phyloP scores from a whole-genome alignment of 1,140 invertebrate genomes.

The Pantala flavescens region DNA sequence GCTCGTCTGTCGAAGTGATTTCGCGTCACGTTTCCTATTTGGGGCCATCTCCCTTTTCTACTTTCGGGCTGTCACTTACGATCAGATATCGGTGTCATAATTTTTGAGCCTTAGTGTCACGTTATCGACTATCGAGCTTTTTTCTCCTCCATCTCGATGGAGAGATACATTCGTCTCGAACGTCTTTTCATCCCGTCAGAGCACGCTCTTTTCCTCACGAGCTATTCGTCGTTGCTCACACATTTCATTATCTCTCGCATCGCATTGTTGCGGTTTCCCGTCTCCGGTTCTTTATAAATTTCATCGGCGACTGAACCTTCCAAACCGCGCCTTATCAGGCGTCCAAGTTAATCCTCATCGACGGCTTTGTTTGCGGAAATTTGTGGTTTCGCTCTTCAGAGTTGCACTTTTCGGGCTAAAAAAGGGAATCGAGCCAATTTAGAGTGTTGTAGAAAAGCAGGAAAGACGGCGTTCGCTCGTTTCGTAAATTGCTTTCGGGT shows the following conservation, averaged over 20 bases:
- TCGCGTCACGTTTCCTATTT: background rate
- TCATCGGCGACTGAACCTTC: too few relatives aligned
- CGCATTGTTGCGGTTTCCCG: background rate
- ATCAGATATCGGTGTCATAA: constrained; percentile 9
- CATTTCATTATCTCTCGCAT: background rate
- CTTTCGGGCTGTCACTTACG: background rate
- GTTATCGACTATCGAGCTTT: too few relatives aligned
- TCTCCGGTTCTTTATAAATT: background rate
- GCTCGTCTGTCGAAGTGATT: background rate
- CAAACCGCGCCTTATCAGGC: too few relatives aligned
- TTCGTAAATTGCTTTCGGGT: too few relatives aligned
- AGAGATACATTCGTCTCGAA: background rate
- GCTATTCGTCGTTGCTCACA: background rate
- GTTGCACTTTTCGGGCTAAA: too few relatives aligned
- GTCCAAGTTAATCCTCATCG: too few relatives aligned
- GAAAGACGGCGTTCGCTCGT: too few relatives aligned
- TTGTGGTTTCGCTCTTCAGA: too few relatives aligned
- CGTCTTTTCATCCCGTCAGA: background rate
- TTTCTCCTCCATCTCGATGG: background rate
- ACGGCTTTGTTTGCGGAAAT: too few relatives aligned
- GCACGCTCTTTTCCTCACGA: background rate
- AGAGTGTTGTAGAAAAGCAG: too few relatives aligned
- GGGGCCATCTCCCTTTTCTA: background rate
- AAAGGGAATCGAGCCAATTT: too few relatives aligned
- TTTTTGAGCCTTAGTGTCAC: background rate